phyloP scores from a whole-genome alignment of 2,888 invertebrate genomes.

The Heliconius aoede region DNA sequence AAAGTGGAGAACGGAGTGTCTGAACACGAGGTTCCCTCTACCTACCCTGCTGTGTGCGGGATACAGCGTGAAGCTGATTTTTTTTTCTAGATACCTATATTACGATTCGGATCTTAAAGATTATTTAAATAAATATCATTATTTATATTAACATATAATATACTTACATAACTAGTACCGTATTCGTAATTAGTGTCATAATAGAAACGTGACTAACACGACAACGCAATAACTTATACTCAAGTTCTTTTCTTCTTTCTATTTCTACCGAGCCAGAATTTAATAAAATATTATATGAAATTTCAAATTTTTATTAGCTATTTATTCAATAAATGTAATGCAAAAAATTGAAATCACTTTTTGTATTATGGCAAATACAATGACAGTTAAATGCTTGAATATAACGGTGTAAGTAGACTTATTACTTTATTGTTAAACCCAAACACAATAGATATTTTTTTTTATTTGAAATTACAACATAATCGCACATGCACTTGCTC shows the following conservation, averaged over 20 bases:
- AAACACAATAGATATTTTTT: slow-evolving; percentile 1
- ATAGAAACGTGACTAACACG: background rate
- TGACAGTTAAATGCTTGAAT: background rate
- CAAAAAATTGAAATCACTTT: background rate
- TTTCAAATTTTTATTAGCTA: background rate
- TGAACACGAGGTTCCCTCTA: too few relatives aligned
- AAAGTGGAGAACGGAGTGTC: too few relatives aligned
- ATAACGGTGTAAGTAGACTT: background rate
- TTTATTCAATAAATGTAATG: background rate
- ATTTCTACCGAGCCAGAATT: background rate
- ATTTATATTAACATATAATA: background rate
- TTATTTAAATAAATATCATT: background rate
- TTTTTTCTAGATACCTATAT: background rate
- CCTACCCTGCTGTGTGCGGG: too few relatives aligned
- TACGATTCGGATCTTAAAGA: background rate
- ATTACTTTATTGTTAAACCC: slow-evolving; percentile 2
- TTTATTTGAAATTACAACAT: slow-evolving; percentile 26
- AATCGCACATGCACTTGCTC: slow-evolving; percentile 21
- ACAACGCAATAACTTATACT: background rate
- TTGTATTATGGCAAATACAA: background rate
- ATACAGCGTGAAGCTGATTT: too few relatives aligned
- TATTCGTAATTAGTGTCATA: background rate
- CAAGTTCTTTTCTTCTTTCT: background rate
- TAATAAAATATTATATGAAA: too few relatives aligned
- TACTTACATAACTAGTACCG: background rate